A percentile compares a stretch with the other conserved stretches of the same genome.
These are phyloP conservation scores for Muscidifurax raptorellus DNA, from an alignment of 1,140 invertebrate genomes.

Conservation along the genomic window DNA sequence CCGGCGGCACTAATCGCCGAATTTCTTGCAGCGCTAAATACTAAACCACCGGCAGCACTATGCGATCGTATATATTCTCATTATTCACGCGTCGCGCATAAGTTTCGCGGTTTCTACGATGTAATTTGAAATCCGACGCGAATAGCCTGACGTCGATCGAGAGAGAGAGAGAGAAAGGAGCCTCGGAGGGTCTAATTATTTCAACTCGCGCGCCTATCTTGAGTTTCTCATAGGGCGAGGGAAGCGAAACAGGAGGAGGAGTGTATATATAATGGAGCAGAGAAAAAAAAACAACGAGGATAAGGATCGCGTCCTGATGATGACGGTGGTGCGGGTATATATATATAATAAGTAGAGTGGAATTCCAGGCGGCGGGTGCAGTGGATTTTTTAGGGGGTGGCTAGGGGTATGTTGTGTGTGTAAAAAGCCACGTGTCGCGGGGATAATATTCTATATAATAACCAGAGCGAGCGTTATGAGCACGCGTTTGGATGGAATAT, in stretches of 20 bases:
- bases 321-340: not conserved
- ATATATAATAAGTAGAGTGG: not conserved
- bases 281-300: not conserved
- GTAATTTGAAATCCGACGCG: constrained; percentile 32
- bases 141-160: not conserved
- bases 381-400: too few species aligned
- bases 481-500: not conserved
- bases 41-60: not conserved
- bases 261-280: not conserved
- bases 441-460: not conserved
- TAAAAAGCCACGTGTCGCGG: too few species aligned
- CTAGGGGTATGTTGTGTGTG: too few species aligned
- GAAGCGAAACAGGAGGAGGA: not conserved
- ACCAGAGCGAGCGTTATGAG: too few species aligned
- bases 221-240: constrained; percentile 29
- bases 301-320: not conserved
- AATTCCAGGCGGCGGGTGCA: not conserved
- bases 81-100: not conserved
- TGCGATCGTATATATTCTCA: not conserved
- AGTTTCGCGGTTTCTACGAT: not conserved
- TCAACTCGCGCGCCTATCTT: constrained; percentile 4
- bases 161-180: not conserved
- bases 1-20: not conserved
- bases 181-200: constrained; percentile 38
- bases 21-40: not conserved